phyloP scores from a whole-genome alignment of 2,797 vertebrate genomes.

The Sebastes reedi region DNA sequence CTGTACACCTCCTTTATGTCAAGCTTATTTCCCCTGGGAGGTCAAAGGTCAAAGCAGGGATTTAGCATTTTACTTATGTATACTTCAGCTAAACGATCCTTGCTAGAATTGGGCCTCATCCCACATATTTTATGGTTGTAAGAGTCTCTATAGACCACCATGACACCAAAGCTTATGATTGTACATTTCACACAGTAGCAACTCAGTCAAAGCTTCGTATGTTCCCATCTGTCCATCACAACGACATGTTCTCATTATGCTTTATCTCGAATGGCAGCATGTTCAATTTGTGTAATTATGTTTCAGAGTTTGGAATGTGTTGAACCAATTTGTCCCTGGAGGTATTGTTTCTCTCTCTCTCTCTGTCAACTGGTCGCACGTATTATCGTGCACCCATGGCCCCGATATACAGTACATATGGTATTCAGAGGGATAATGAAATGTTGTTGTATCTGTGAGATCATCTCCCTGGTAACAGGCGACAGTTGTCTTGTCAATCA shows the following conservation, averaged over 20 bases:
- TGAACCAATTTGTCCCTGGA: slow-evolving; percentile 4
- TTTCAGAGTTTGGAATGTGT: neutral
- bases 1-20: neutral
- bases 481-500: slow-evolving; percentile 37
- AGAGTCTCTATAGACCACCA: neutral
- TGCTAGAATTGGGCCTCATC: neutral
- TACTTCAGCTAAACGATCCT: neutral
- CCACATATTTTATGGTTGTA: neutral
- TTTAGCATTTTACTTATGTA: neutral
- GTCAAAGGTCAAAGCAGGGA: neutral
- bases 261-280: neutral
- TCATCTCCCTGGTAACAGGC: slow-evolving; percentile 6
- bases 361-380: neutral
- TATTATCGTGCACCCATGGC: neutral
- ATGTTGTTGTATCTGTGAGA: neutral
- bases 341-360: neutral
- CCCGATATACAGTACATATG: neutral
- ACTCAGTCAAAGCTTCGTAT: neutral
- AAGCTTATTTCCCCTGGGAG: neutral
- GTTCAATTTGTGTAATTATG: slow-evolving; percentile 15
- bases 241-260: neutral
- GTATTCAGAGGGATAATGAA: slow-evolving; percentile 18
- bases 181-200: neutral
- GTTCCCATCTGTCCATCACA: neutral
- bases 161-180: neutral